Conservation (phyloP, 2,113 vertebrate species). For the Dunckerocampus dactyliophorus region DNA sequence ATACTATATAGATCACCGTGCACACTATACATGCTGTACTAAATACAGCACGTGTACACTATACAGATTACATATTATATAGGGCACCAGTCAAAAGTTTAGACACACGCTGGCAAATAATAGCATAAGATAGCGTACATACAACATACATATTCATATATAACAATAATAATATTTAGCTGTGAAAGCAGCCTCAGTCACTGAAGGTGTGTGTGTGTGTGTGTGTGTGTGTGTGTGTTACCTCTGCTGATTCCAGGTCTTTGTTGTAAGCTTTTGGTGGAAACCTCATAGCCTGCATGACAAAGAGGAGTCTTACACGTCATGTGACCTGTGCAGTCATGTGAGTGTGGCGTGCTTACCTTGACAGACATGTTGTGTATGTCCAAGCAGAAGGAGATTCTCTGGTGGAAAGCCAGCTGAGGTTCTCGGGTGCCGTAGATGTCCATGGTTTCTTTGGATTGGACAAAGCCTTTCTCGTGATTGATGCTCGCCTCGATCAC, state of each 20-base stretch:
- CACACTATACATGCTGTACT: too few species aligned
- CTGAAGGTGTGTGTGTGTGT: conserved; percentile 2
- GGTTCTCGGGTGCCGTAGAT: conserved; percentile 96
- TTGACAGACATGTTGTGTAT: conserved; percentile 99
- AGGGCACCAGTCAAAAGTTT: too few species aligned
- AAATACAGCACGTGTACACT: too few species aligned
- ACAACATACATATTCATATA: too few species aligned
- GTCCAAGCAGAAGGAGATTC: conserved; percentile 97
- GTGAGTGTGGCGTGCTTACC: conserved; percentile 67
- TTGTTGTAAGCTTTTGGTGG: conserved; percentile 99
- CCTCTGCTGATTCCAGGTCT: conserved; percentile 98
- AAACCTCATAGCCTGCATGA: conserved; percentile 92
- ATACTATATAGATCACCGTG: too few species aligned
- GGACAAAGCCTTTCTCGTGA: conserved; percentile 95
- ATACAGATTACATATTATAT: too few species aligned
- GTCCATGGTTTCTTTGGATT: conserved; percentile 96
- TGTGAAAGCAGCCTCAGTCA: too few species aligned
- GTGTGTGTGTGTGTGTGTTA: conserved; percentile 42
- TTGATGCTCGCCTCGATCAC: conserved; percentile 98
- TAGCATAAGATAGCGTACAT: too few species aligned
- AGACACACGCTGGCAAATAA: too few species aligned
- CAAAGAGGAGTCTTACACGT: background rate
- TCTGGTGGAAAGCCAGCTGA: conserved; percentile 95
- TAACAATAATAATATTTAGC: too few species aligned
- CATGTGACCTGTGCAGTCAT: background rate